Evolutionary conservation across 2,113 vertebrate species (phyloP), one percentile per base, ranked within the genome.

Genomic region (Cercopithecus mona): DNA sequence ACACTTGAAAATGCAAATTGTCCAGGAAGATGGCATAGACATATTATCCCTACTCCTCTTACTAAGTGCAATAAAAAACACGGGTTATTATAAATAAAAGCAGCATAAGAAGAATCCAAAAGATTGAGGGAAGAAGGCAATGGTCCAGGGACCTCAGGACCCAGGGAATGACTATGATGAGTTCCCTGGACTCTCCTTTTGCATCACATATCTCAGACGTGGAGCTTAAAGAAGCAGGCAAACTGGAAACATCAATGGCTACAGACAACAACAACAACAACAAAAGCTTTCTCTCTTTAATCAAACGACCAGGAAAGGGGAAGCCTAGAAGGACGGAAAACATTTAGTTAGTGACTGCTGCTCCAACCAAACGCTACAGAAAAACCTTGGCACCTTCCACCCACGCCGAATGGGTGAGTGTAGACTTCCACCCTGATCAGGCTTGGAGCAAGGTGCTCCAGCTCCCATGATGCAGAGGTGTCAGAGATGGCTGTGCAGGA

Each of bases 371-470:
- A 35, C 23, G 25, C 25, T 12, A 40, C 25, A 40, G 45, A 43
- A 52, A 68, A 57, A 66, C 48, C 0, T 18, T 14, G 59, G 35
- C 55, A 50, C 57, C 55, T n/a, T 4, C n/a, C 27, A 7, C 27
- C 83, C 10, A 5, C 48, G 55, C 14, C 25, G 35, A 4, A 55
- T 30, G 32, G 22, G 50, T 17, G 22, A 70, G 50, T 17, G n/a
- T 23, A 8, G 17, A 23, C 25, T 38, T 73, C 23, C 0, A 30
- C 23, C 12, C 50, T 7, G 20, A 5, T 35, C 66, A 35, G 55
- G 57, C 20, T n/a, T 13, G 2, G 0, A 5, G 32, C 55, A 40
- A 16, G 25, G 38, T 8, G 4, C 5, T 25, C 8, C 52, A 50
- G 11, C 5, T 68, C 50, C n/a, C 30, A 18, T 35, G 66, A 23